These are phyloP conservation scores for Novumbra hubbsi DNA, from an alignment of 2,797 vertebrate genomes.

Conservation along the genomic window DNA sequence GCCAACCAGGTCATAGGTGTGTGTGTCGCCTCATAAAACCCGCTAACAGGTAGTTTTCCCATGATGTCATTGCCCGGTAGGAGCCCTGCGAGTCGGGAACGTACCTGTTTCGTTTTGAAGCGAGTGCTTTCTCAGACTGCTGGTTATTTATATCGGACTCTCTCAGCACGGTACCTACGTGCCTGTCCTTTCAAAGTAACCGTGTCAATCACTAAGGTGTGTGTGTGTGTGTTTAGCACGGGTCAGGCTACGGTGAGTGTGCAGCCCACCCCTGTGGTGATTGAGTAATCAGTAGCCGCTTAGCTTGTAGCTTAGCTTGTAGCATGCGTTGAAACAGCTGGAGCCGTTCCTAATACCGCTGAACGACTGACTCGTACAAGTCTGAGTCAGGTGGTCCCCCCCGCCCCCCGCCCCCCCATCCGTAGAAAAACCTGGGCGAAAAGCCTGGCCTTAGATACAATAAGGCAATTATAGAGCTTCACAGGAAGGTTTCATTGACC, in stretches of 20 bases:
- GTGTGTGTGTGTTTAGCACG: slow-evolving; percentile 19
- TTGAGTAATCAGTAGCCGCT: slow-evolving; percentile 41
- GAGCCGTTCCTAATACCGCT: background rate
- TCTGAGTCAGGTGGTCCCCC: background rate
- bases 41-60: slow-evolving; percentile 33
- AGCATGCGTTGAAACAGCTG: background rate
- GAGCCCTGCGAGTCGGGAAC: background rate
- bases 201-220: slow-evolving; percentile 40
- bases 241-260: slow-evolving; percentile 38
- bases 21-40: slow-evolving; percentile 40
- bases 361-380: background rate
- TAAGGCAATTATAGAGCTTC: background rate
- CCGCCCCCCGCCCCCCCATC: too few species aligned
- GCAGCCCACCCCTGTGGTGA: background rate
- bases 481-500: background rate
- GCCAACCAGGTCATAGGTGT: slow-evolving; percentile 68
- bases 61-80: slow-evolving; percentile 35
- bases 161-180: slow-evolving; percentile 30
- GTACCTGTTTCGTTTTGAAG: background rate
- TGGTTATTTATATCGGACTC: background rate
- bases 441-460: background rate
- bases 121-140: slow-evolving; percentile 19
- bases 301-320: background rate
- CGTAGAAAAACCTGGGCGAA: background rate
- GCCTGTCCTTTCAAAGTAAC: slow-evolving; percentile 9